These are phyloP conservation scores for Camponotus fellah DNA, from an alignment of 2,888 invertebrate species.

Conservation along the genomic window DNA sequence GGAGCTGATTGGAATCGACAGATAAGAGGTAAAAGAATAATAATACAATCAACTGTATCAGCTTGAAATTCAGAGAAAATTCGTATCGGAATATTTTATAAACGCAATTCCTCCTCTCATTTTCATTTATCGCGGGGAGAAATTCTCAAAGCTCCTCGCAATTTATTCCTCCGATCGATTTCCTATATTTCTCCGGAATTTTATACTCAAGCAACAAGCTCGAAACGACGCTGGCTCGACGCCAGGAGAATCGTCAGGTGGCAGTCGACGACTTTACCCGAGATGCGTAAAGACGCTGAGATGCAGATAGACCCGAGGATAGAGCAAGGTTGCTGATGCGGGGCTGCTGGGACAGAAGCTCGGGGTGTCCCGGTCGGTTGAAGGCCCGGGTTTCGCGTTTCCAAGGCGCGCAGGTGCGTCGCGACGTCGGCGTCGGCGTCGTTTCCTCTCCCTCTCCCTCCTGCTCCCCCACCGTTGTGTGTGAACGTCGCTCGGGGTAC, in stretches of 20 bases:
- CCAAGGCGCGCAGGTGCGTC: constrained; percentile 83
- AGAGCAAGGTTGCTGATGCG: constrained; percentile 15
- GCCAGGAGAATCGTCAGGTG: constrained; percentile 57
- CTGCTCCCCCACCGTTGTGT: constrained; percentile 66
- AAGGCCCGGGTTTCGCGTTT: constrained; percentile 56
- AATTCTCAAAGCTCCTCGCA: neutral
- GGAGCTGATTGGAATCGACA: too few relatives aligned
- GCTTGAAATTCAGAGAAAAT: neutral
- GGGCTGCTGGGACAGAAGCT: constrained; percentile 47
- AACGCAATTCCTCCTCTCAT: neutral
- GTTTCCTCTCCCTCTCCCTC: constrained; percentile 9
- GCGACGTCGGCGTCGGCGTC: constrained; percentile 82
- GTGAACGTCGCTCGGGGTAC: constrained; percentile 65
- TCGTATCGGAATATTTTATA: neutral
- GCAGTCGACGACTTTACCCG: constrained; percentile 38
- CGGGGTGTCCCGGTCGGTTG: constrained; percentile 64
- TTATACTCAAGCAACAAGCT: constrained; percentile 9
- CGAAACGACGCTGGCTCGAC: constrained; percentile 11
- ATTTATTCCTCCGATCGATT: neutral
- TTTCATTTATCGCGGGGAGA: neutral
- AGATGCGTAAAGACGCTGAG: constrained; percentile 30
- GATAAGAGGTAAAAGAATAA: too few relatives aligned
- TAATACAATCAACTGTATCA: neutral
- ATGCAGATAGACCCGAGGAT: constrained; percentile 30
- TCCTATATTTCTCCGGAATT: neutral